Base-by-base conservation (phyloP, 2,797 vertebrate species). In the Melanotaenia parkinsoni region DNA sequence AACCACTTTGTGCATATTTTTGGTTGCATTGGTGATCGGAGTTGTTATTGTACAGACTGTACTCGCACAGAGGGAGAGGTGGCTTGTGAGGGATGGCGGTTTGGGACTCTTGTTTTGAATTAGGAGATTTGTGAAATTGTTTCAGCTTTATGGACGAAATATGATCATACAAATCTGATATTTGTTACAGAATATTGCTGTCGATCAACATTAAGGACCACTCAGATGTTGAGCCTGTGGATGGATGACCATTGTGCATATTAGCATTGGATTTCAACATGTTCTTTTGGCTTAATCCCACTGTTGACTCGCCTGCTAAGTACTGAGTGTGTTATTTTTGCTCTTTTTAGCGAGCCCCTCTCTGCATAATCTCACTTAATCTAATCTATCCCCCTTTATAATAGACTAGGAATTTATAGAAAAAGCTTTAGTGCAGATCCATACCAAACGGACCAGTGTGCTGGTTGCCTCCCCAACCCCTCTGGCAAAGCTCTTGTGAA, bases 361-460 rank as follows among this genome's bases (percentile, higher is more conserved):
- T 90, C 79, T 70, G 83, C 88, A 79, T 94, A 94, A 95, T 93
- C 94, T 95, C 84, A 87, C 89, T 92, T 94, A 94, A 95, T 93
- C 93, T 95, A 92, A 94, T 93, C 85, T 89, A 91, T 90, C 90
- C 92, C 77, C 77, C 76, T 81, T 76, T 86, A 88, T 91, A 93
- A 94, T 91, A 86, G 92, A 91, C 87, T 79, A 83, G 58, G 88
- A 91, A 91, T 79, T 90, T 79, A 90, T 88, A 88, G 89, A 86
- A 87, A 88, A 88, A 93, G 90, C 92, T 91, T 91, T 79, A 83
- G 89, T 65, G 77, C 89, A 89, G 91, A 89, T 93, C 90, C 87
- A 84, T 61, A 87, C 91, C 89, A 89, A 91, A 93, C 87, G 85
- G 66, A 68, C 73, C 71, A 64, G 87, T 74, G 82, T 83, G 85